Base-by-base conservation (phyloP, 2,888 invertebrate species). In the Smittia aterrima region DNA sequence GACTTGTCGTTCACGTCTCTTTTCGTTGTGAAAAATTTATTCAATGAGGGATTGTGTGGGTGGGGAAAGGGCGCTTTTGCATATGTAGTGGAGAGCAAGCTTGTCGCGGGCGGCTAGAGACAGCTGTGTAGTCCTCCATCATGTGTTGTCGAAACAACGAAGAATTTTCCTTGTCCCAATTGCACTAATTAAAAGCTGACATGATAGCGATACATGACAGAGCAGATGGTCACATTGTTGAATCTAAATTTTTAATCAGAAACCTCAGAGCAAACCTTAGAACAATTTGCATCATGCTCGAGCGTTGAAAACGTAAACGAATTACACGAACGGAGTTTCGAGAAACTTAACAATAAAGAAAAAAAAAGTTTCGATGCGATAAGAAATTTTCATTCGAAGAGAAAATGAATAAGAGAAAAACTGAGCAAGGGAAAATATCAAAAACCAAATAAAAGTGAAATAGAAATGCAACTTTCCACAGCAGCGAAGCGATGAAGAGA, bases 131-230 rank as follows among this genome's bases (percentile, higher is more conserved):
- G 22, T 7, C 22, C 18, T 58, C 58, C 4, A 6, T 47, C 9
- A n/a, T 47, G 11, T 13, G n/a, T 13, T 47, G 9, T 64, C 25
- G 27, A 4, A 27, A 64, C 27, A 6, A 58, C 13, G n/a, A n/a
- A 20, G 18, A 58, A 58, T 18, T 18, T 54, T 24, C 47, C 25
- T 25, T 54, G 20, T 71, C 70, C 70, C 70, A 71, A 13, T 53
- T 53, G 70, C 25, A 24, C 40, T 62, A 72, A 72, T 72, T 72
- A 62, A 72, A 72, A 32, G 58, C 72, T n/a, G 27, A 54, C 72
- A 72, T 16, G 66, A 40, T 20, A 62, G 62, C 72, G 47, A 41
- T 54, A 54, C 47, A 27, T 71, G 53, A 68, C 40, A 67, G 38
- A 40, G 4, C 58, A 13, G 20, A 58, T n/a, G n/a, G n/a, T 22